phyloP scores from a whole-genome alignment of 2,797 vertebrate genomes.

The Calcarius lapponicus region DNA sequence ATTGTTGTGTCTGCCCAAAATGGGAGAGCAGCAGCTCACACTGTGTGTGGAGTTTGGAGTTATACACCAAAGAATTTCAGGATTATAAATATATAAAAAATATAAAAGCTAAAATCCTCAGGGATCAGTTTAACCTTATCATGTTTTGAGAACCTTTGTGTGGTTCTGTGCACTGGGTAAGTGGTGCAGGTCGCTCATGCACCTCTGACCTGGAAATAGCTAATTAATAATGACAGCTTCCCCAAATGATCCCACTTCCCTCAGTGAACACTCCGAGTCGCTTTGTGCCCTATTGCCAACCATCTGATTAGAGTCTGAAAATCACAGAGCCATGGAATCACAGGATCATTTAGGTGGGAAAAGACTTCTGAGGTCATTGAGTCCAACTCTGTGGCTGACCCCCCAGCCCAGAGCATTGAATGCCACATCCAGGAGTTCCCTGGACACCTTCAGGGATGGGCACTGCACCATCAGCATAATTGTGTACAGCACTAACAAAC shows the following conservation, averaged over 20 bases:
- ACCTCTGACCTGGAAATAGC: slow-evolving; percentile 45
- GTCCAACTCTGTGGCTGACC: not conserved
- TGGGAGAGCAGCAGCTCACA: not conserved
- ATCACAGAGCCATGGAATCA: not conserved
- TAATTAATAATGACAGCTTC: slow-evolving; percentile 51
- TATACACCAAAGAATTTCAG: not conserved
- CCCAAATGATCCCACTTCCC: slow-evolving; percentile 7
- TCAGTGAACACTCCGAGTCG: not conserved
- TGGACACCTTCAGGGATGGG: not conserved
- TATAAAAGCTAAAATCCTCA: not conserved
- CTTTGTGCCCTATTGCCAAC: not conserved
- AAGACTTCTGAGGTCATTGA: not conserved
- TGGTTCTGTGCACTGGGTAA: not conserved
- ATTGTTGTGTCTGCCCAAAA: not conserved
- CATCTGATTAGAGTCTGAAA: not conserved
- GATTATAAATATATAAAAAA: not conserved
- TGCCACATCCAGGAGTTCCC: not conserved
- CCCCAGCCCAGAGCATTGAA: not conserved
- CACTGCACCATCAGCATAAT: not conserved
- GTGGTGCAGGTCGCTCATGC: slow-evolving; percentile 28
- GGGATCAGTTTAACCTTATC: slow-evolving; percentile 21
- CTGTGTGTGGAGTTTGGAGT: not conserved
- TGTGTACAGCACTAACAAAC: not conserved
- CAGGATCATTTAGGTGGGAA: too few species aligned
- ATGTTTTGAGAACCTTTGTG: not conserved